A percentile compares a stretch with the other conserved stretches of the same genome.
These are phyloP conservation scores for Pachycephala philippinensis DNA, from an alignment of 2,113 vertebrate species.

Conservation along the genomic window DNA sequence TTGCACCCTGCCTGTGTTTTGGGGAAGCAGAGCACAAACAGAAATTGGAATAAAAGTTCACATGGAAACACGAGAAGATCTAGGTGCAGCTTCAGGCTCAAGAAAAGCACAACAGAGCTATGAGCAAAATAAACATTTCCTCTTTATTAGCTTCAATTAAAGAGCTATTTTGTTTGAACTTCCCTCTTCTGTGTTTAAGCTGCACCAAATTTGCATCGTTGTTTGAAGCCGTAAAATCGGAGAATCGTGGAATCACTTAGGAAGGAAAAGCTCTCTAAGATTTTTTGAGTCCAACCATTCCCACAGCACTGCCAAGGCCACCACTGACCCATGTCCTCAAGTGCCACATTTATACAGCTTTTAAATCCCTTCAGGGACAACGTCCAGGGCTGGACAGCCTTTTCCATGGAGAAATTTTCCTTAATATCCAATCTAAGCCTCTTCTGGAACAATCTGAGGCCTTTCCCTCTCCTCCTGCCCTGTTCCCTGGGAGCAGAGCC, in stretches of 20 bases:
- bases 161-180: neutral
- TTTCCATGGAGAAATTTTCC: neutral
- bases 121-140: neutral
- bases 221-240: neutral
- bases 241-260: neutral
- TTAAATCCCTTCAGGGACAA: neutral
- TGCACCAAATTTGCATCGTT: neutral
- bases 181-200: neutral
- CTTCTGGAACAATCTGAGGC: rapidly evolving
- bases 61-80: neutral
- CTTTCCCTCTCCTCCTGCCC: neutral
- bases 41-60: neutral
- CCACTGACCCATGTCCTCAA: neutral
- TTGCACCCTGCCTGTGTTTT: neutral
- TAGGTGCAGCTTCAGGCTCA: neutral
- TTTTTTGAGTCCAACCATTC: neutral
- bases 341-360: neutral
- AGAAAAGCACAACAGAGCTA: neutral
- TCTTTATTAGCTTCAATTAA: neutral
- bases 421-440: rapidly evolving
- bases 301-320: neutral
- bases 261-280: neutral
- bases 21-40: neutral
- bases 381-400: too few relatives aligned
- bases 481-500: neutral